These are phyloP conservation scores for Tragelaphus buxtoni DNA, from an alignment of 2,113 vertebrate species.

Conservation along the genomic window DNA sequence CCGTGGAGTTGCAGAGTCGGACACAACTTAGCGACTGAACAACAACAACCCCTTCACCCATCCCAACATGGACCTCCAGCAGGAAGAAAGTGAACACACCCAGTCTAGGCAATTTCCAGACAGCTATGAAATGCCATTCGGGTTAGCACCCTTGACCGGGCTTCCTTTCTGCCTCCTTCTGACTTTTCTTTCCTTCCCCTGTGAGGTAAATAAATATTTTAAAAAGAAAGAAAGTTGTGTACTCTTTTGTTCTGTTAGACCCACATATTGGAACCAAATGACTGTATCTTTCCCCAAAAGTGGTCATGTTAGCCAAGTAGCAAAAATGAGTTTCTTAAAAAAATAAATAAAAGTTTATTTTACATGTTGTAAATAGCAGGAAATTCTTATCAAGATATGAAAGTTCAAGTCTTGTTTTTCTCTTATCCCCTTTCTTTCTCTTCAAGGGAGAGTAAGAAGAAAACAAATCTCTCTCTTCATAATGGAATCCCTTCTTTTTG, in stretches of 20 bases:
- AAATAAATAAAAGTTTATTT: neutral
- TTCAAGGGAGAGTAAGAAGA: constrained; percentile 12
- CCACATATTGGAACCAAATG: constrained; percentile 31
- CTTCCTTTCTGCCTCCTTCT: constrained; percentile 26
- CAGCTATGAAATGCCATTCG: neutral
- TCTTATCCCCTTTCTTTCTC: constrained; percentile 39
- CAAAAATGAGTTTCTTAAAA: constrained; percentile 28
- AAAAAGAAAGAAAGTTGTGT: constrained; percentile 31
- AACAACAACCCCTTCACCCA: neutral
- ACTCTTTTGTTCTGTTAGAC: constrained; percentile 37
- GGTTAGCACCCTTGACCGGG: neutral
- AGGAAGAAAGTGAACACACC: neutral
- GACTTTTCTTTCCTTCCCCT: constrained; percentile 24
- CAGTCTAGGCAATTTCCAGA: neutral
- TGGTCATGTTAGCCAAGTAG: neutral
- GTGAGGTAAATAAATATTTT: constrained; percentile 35
- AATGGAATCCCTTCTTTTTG: neutral
- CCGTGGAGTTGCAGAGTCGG: neutral
- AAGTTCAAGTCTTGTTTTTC: constrained; percentile 55
- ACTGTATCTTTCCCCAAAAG: neutral
- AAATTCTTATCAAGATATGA: constrained; percentile 61
- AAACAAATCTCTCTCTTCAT: constrained; percentile 3
- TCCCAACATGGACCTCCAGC: neutral
- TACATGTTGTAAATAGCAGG: constrained; percentile 57
- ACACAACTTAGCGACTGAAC: neutral